Evolutionary conservation across 2,888 invertebrate species (phyloP).

Genomic region (Himalopsyche anomala): DNA sequence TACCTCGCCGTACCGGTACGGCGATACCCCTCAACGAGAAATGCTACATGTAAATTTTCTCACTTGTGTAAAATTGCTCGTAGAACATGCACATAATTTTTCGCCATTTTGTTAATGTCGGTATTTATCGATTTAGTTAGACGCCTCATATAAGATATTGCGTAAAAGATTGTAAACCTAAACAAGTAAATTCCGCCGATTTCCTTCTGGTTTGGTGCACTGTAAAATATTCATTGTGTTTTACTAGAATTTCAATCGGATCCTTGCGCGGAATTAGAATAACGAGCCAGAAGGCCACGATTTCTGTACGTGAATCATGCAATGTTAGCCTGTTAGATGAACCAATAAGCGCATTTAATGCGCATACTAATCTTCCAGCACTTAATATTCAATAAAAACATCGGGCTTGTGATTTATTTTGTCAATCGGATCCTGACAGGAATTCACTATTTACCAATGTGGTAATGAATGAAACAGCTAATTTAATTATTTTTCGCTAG

Average conservation of each 20-base stretch:
- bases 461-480: conserved; percentile 19
- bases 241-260: background rate
- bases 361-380: conserved; percentile 5
- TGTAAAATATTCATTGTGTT: too few relatives aligned
- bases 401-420: conserved; percentile 46
- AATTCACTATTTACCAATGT: background rate
- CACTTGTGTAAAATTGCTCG: too few relatives aligned
- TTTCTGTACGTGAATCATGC: conserved; percentile 24
- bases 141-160: too few relatives aligned
- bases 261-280: conserved; percentile 10
- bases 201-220: too few relatives aligned
- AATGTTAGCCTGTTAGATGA: conserved; percentile 44
- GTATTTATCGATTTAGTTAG: too few relatives aligned
- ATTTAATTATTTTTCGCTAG: conserved; percentile 4
- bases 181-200: too few relatives aligned
- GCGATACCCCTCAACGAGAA: too few relatives aligned
- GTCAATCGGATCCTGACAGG: conserved; percentile 28
- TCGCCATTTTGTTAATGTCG: too few relatives aligned
- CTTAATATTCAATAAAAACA: conserved; percentile 48
- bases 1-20: too few relatives aligned
- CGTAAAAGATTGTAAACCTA: too few relatives aligned
- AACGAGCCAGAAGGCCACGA: background rate
- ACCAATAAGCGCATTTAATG: conserved; percentile 36
- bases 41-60: too few relatives aligned
- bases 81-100: too few relatives aligned